phyloP scores from a whole-genome alignment of 2,888 invertebrate genomes.

The Cloeon dipterum region DNA sequence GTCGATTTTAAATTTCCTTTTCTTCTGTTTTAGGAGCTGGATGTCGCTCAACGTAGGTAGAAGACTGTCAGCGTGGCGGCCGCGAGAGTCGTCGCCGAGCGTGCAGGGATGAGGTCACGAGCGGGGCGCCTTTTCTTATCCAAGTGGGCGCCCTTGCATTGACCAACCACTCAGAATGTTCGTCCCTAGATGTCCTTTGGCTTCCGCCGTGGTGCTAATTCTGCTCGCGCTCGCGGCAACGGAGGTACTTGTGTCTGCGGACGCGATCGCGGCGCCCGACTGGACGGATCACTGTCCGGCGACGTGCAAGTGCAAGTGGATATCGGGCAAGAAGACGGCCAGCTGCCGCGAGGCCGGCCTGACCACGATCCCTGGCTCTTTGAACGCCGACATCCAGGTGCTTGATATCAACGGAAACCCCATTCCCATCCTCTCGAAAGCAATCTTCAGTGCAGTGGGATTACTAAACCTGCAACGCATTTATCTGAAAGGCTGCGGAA shows the following conservation, averaged over 20 bases:
- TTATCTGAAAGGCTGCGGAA: constrained; percentile 49
- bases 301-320: constrained; percentile 80
- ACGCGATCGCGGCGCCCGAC: constrained; percentile 29
- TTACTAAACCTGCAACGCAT: constrained; percentile 66
- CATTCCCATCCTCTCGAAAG: constrained; percentile 46
- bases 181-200: too few species aligned
- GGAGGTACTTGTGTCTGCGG: not conserved
- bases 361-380: constrained; percentile 45
- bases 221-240: constrained; percentile 18
- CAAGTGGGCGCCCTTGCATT: too few species aligned
- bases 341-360: constrained; percentile 62
- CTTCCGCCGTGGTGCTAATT: constrained; percentile 11
- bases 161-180: too few species aligned
- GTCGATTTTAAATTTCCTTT: too few species aligned
- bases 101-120: too few species aligned
- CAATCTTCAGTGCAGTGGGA: constrained; percentile 55
- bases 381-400: constrained; percentile 64
- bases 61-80: too few species aligned
- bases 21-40: too few species aligned
- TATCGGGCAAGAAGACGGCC: constrained; percentile 73
- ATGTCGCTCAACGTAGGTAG: too few species aligned
- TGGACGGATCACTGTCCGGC: constrained; percentile 78
- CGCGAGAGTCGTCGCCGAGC: too few species aligned
- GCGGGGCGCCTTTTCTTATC: too few species aligned
- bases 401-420: constrained; percentile 64